phyloP scores from a whole-genome alignment of 1,140 invertebrate genomes.

The Lasaia peninsularis region DNA sequence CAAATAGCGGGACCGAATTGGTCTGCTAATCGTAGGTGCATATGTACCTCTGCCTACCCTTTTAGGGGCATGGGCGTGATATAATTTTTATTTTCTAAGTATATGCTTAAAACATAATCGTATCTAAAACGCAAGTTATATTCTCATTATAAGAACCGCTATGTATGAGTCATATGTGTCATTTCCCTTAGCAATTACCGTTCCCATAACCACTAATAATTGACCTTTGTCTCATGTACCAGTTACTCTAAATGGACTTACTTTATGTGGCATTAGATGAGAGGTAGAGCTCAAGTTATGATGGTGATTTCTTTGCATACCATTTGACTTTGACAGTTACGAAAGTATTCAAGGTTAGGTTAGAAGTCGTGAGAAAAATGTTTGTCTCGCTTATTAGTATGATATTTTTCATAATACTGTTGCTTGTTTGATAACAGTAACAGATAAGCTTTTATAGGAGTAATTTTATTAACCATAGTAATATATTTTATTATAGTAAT shows the following conservation, averaged over 20 bases:
- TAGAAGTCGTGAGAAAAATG: conserved; percentile 55
- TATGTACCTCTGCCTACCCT: too few species aligned
- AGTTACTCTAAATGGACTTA: neutral
- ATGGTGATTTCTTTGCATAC: conserved; percentile 37
- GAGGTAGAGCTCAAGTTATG: conserved; percentile 30
- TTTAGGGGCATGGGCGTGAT: too few species aligned
- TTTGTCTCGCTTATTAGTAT: conserved; percentile 18
- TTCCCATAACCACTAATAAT: conserved; percentile 27
- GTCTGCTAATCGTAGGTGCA: too few species aligned
- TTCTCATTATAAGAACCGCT: conserved; percentile 47
- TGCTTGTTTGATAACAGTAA: neutral
- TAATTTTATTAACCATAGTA: too few species aligned
- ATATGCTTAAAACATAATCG: too few species aligned
- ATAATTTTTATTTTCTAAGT: too few species aligned
- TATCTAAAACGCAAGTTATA: too few species aligned
- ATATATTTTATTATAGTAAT: too few species aligned
- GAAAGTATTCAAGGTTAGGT: conserved; percentile 58
- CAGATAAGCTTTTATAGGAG: too few species aligned
- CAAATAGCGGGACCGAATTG: too few species aligned
- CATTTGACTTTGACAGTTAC: conserved; percentile 59
- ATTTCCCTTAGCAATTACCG: conserved; percentile 55
- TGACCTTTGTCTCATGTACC: conserved; percentile 25
- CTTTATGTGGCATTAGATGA: conserved; percentile 14
- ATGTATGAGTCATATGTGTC: conserved; percentile 49
- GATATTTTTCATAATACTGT: neutral